Evolutionary conservation across 2,888 invertebrate genomes (phyloP).

Genomic region (Lysandra coridon): DNA sequence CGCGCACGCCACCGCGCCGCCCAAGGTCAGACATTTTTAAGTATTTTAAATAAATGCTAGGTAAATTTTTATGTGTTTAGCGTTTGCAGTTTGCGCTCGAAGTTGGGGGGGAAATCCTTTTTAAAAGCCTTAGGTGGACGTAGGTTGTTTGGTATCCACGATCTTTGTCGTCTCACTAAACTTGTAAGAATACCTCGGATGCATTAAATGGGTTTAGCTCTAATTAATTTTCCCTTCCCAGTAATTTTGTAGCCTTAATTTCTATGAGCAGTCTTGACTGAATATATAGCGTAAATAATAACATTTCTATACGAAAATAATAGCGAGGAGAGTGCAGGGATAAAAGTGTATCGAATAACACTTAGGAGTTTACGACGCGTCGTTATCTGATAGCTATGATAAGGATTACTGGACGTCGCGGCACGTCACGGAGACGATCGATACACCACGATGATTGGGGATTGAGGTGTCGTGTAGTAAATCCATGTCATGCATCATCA

Average conservation of each 20-base stretch:
- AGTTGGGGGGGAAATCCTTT: neutral
- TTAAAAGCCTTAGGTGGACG: neutral
- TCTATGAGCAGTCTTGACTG: neutral
- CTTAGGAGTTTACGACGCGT: conserved; percentile 13
- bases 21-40: conserved; percentile 84
- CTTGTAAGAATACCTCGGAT: too few relatives aligned
- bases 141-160: too few relatives aligned
- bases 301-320: neutral
- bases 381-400: conserved; percentile 10
- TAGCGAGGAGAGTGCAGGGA: neutral
- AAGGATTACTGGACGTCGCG: conserved; percentile 8
- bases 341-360: conserved; percentile 22
- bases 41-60: neutral
- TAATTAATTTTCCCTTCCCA: neutral
- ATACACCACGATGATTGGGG: neutral
- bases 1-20: conserved; percentile 92
- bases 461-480: neutral
- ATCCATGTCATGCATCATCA: neutral
- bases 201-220: too few relatives aligned
- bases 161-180: too few relatives aligned
- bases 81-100: neutral
- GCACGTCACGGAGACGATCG: neutral
- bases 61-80: too few relatives aligned
- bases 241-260: too few relatives aligned
- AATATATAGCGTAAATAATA: neutral